Evolutionary conservation across 2,888 invertebrate genomes (phyloP).

Genomic region (Aporophyla lueneburgensis): DNA sequence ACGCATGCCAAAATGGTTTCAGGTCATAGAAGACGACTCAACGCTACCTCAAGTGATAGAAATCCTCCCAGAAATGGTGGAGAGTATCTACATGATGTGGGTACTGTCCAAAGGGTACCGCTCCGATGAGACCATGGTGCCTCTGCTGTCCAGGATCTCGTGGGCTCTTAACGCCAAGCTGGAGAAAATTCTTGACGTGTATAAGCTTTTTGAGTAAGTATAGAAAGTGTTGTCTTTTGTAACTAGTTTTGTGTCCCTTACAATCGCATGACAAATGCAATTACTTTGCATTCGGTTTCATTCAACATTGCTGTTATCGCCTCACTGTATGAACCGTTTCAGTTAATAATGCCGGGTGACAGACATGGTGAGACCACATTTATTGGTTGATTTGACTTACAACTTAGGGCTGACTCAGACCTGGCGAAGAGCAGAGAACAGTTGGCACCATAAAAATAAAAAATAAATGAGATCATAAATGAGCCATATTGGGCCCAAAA

Average conservation of each 20-base stretch:
- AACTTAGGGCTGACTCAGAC: background rate
- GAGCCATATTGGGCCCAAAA: too few relatives aligned
- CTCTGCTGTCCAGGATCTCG: conserved; percentile 95
- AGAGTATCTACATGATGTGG: conserved; percentile 97
- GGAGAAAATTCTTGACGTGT: conserved; percentile 92
- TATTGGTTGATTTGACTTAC: background rate
- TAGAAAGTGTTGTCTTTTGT: background rate
- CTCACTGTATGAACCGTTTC: background rate
- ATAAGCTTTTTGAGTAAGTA: conserved; percentile 94
- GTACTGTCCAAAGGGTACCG: conserved; percentile 96
- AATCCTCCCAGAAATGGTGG: conserved; percentile 94
- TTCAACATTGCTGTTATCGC: background rate
- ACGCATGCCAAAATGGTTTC: background rate
- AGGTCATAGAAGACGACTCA: conserved; percentile 93
- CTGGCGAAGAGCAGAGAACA: background rate
- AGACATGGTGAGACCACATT: background rate
- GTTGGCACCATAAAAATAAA: background rate
- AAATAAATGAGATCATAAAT: too few relatives aligned
- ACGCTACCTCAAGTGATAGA: conserved; percentile 94
- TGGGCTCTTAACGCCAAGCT: conserved; percentile 95
- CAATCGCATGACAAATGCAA: too few relatives aligned
- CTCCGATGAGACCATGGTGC: conserved; percentile 96
- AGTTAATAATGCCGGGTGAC: background rate
- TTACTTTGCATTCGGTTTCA: background rate
- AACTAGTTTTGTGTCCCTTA: background rate